phyloP scores from a whole-genome alignment of 2,888 invertebrate species.

The Tribolium freemani region DNA sequence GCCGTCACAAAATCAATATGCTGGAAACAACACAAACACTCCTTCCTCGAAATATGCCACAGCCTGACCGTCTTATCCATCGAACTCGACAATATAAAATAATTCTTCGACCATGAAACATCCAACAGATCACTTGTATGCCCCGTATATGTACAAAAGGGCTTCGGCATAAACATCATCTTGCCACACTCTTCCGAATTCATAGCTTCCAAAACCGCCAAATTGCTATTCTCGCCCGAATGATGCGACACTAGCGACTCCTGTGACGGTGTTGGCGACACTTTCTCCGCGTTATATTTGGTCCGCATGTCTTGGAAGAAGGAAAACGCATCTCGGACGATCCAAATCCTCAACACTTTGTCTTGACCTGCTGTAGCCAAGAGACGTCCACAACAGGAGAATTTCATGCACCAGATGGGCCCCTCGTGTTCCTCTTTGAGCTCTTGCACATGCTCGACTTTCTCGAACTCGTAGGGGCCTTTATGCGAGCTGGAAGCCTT shows the following conservation, averaged over 20 bases:
- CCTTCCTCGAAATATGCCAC: constrained; percentile 97
- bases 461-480: constrained; percentile 96
- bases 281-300: constrained; percentile 93
- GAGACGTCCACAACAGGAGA: constrained; percentile 94
- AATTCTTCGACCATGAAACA: constrained; percentile 99
- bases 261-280: constrained; percentile 93
- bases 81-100: constrained; percentile 96
- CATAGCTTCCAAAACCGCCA: constrained; percentile 72
- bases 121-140: constrained; percentile 97
- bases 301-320: constrained; percentile 96
- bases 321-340: constrained; percentile 88
- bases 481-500: constrained; percentile 97
- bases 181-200: constrained; percentile 74
- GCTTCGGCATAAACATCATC: constrained; percentile 87
- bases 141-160: constrained; percentile 93
- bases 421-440: constrained; percentile 78
- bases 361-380: constrained; percentile 98
- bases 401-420: constrained; percentile 99
- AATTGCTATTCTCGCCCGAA: constrained; percentile 75
- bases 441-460: constrained; percentile 91
- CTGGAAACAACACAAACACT: constrained; percentile 98
- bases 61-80: constrained; percentile 98
- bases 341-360: constrained; percentile 94
- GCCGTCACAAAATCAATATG: constrained; percentile 99
- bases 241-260: constrained; percentile 89